phyloP scores from a whole-genome alignment of 1,140 invertebrate species.

The Stenopsyche tienmushanensis region DNA sequence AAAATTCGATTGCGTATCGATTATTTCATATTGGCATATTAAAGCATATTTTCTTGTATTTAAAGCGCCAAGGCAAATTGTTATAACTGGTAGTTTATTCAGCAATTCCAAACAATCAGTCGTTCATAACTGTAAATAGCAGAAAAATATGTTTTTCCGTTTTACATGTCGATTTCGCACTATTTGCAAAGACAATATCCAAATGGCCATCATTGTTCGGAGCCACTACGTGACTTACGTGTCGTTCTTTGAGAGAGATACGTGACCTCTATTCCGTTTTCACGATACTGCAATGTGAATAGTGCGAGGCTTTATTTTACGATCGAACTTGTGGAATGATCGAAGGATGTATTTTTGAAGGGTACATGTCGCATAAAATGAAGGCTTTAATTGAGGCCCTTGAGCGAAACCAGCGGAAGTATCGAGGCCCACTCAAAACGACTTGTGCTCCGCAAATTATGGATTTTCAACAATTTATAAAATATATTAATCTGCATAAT shows the following conservation, averaged over 20 bases:
- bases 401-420: conserved; percentile 2
- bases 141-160: neutral
- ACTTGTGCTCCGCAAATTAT: too few species aligned
- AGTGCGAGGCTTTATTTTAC: neutral
- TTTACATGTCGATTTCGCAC: neutral
- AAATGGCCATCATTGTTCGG: neutral
- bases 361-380: conserved; percentile 15
- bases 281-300: neutral
- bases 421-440: neutral
- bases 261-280: too few species aligned
- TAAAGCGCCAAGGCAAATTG: too few species aligned
- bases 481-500: too few species aligned
- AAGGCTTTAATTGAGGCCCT: conserved; percentile 10
- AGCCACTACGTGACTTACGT: neutral
- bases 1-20: too few species aligned
- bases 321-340: neutral
- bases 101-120: neutral
- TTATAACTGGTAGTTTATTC: neutral
- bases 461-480: too few species aligned
- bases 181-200: neutral
- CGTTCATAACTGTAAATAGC: neutral
- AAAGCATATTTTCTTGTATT: too few species aligned
- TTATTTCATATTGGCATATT: too few species aligned
- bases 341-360: neutral
- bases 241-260: neutral